phyloP scores from a whole-genome alignment of 2,888 invertebrate species.

The Rotaria sp. region DNA sequence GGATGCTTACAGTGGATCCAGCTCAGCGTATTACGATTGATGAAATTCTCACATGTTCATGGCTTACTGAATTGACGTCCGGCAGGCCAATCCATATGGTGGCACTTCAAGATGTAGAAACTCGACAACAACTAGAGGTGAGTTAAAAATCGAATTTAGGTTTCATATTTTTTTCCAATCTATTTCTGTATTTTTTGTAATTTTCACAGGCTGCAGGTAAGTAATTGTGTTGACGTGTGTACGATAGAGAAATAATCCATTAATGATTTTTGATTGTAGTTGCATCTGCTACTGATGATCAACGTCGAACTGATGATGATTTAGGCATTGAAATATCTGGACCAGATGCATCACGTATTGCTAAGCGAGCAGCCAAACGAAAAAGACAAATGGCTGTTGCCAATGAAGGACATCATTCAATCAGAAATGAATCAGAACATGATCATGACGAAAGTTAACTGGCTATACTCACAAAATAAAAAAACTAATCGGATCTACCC shows the following conservation, averaged over 20 bases:
- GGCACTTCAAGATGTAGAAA: not conserved
- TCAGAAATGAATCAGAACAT: too few species aligned
- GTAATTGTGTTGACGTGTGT: not conserved
- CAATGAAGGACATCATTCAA: too few species aligned
- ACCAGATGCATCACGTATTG: not conserved
- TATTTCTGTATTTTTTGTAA: too few species aligned
- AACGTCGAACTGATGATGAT: not conserved
- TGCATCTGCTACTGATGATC: not conserved
- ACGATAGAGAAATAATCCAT: too few species aligned
- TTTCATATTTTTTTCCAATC: not conserved
- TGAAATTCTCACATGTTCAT: not conserved
- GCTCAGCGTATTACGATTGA: conserved; percentile 30
- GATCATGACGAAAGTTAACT: too few species aligned
- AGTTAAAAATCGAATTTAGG: not conserved
- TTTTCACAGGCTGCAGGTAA: not conserved
- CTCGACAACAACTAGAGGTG: not conserved
- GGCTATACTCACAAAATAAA: too few species aligned
- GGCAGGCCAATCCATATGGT: not conserved
- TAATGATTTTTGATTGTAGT: not conserved
- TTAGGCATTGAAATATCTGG: not conserved
- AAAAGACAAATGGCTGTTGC: too few species aligned
- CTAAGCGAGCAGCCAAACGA: not conserved
- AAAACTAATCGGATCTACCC: too few species aligned
- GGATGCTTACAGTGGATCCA: conserved; percentile 33
- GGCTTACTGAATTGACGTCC: not conserved